These are phyloP conservation scores for Turritopsis rubra DNA, from an alignment of 30 jellyfish, hydroid and myxozoan genomes.

Conservation along the genomic window DNA sequence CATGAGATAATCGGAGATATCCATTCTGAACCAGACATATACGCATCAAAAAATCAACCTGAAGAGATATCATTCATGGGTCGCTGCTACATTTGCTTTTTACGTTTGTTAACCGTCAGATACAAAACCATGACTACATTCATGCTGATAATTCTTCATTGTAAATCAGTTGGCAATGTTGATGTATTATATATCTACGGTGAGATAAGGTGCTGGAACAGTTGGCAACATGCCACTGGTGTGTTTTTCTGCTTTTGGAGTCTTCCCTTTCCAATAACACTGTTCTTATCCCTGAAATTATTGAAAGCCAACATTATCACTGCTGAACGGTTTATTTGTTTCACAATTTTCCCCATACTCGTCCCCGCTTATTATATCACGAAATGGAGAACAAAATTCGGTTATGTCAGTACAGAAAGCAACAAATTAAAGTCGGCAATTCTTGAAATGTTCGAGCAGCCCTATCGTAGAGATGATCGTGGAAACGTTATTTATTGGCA, in stretches of 20 bases:
- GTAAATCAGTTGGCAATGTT: slow-evolving; percentile 1
- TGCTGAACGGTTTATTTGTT: slow-evolving; percentile 16
- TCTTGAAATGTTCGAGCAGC: slow-evolving; percentile 17
- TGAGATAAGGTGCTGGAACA: slow-evolving; percentile 22
- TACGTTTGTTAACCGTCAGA: slow-evolving; percentile 8
- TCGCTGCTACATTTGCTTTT: background rate
- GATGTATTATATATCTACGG: slow-evolving; percentile 29
- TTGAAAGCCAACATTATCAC: slow-evolving; percentile 3
- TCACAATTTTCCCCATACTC: slow-evolving; percentile 9
- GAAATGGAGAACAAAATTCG: background rate
- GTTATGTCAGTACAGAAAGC: background rate
- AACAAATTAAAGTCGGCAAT: background rate
- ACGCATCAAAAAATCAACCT: background rate
- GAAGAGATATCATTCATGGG: background rate
- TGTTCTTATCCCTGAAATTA: background rate
- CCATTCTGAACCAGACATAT: background rate
- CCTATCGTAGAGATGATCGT: background rate
- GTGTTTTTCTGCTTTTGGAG: slow-evolving; percentile 24
- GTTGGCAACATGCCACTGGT: slow-evolving; percentile 27
- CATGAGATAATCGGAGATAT: background rate
- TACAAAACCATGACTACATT: slow-evolving; percentile 7
- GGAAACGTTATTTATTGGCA: slow-evolving; percentile 33
- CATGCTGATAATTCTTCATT: slow-evolving; percentile 7
- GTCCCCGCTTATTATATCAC: background rate
- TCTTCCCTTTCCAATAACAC: slow-evolving; percentile 16